Evolutionary conservation across 2,888 invertebrate genomes (phyloP).

Genomic region (Metopia argyrocephala): DNA sequence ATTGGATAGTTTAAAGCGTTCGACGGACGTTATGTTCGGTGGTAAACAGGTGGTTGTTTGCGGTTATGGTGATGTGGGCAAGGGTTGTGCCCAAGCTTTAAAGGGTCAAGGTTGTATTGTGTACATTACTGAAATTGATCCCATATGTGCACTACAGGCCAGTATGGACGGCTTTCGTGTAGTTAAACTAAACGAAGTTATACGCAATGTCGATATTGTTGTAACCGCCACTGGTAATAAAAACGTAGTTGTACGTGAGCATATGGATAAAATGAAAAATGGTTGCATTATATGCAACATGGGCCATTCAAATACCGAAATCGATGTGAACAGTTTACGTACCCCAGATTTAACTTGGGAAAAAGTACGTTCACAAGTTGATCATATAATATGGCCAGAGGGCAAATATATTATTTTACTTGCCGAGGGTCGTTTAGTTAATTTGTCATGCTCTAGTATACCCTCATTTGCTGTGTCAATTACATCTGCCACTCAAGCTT

Average conservation of each 20-base stretch:
- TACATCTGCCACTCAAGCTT: constrained; percentile 97
- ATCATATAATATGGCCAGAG: constrained; percentile 99
- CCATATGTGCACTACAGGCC: constrained; percentile 97
- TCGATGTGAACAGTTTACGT: constrained; percentile 93
- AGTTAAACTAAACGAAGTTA: constrained; percentile 95
- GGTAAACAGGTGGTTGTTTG: constrained; percentile 97
- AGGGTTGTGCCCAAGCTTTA: constrained; percentile 96
- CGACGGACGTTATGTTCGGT: constrained; percentile 95
- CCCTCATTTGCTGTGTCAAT: constrained; percentile 99
- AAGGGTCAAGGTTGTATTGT: constrained; percentile 96
- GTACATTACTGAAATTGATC: constrained; percentile 95
- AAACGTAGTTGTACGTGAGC: constrained; percentile 95
- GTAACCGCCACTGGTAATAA: constrained; percentile 99
- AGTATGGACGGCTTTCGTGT: constrained; percentile 98
- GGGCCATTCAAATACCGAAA: constrained; percentile 98
- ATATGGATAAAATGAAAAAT: constrained; percentile 98
- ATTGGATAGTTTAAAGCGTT: constrained; percentile 84
- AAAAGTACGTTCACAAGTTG: constrained; percentile 97
- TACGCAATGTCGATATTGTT: constrained; percentile 94
- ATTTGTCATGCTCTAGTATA: constrained; percentile 96
- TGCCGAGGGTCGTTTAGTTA: constrained; percentile 96
- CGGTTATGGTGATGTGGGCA: constrained; percentile 98
- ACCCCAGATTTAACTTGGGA: constrained; percentile 98
- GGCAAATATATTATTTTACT: constrained; percentile 95
- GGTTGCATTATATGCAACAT: constrained; percentile 97